These are phyloP conservation scores for Callinectes sapidus DNA, from an alignment of 2,888 invertebrate species.

Conservation along the genomic window DNA sequence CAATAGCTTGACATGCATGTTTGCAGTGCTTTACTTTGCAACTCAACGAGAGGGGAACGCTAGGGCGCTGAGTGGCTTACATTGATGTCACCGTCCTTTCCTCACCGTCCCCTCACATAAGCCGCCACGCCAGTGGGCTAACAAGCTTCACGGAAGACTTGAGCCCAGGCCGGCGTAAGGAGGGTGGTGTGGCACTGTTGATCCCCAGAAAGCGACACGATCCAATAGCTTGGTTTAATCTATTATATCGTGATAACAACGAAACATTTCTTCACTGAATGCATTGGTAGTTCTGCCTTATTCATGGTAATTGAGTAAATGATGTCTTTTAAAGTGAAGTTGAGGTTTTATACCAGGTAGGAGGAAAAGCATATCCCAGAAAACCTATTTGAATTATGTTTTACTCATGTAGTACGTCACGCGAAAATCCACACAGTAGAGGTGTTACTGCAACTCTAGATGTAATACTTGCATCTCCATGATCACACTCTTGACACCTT, in stretches of 20 bases:
- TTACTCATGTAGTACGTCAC: not conserved
- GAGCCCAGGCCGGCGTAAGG: not conserved
- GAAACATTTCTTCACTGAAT: not conserved
- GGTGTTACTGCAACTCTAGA: not conserved
- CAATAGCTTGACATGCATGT: not conserved
- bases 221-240: not conserved
- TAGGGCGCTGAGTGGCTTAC: not conserved
- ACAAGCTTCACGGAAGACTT: not conserved
- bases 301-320: not conserved
- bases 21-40: not conserved
- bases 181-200: not conserved
- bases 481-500: not conserved
- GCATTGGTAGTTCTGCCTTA: not conserved
- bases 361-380: not conserved
- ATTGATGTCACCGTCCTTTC: not conserved
- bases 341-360: not conserved
- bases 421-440: not conserved
- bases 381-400: not conserved
- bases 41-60: not conserved
- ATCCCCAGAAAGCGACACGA: not conserved
- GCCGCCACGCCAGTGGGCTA: not conserved
- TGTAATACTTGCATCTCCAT: not conserved
- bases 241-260: not conserved
- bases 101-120: not conserved
- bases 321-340: not conserved